phyloP scores from a whole-genome alignment of 2,888 invertebrate genomes.

The Sceliomorpha sp. region DNA sequence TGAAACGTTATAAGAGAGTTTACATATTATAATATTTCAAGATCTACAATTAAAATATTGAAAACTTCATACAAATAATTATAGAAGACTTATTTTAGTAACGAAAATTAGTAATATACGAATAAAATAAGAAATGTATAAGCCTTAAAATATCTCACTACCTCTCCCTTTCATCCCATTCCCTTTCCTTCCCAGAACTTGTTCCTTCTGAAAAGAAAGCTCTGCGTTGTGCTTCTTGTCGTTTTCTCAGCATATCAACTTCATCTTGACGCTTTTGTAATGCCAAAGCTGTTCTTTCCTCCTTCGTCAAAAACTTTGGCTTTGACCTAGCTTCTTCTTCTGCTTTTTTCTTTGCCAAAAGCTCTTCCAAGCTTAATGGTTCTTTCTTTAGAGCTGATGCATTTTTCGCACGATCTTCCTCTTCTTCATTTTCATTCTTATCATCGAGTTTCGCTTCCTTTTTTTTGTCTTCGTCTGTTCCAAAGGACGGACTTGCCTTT shows the following conservation, averaged over 20 bases:
- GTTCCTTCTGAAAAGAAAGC: slow-evolving; percentile 39
- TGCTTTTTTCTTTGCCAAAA: slow-evolving; percentile 96
- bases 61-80: background rate
- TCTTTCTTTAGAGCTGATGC: slow-evolving; percentile 83
- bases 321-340: slow-evolving; percentile 96
- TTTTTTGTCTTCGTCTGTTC: slow-evolving; percentile 77
- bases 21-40: too few relatives aligned
- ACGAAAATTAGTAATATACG: too few relatives aligned
- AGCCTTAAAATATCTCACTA: slow-evolving; percentile 31
- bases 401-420: slow-evolving; percentile 64
- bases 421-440: slow-evolving; percentile 72
- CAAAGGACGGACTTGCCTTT: slow-evolving; percentile 77
- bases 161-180: slow-evolving; percentile 80
- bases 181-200: slow-evolving; percentile 78
- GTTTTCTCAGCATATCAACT: slow-evolving; percentile 89
- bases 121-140: slow-evolving; percentile 2
- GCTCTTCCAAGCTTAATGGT: slow-evolving; percentile 96
- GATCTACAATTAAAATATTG: too few relatives aligned
- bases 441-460: slow-evolving; percentile 73
- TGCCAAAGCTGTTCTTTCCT: slow-evolving; percentile 95
- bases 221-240: slow-evolving; percentile 84
- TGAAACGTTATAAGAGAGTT: too few relatives aligned
- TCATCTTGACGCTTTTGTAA: slow-evolving; percentile 93
- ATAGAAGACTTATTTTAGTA: too few relatives aligned
- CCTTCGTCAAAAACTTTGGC: slow-evolving; percentile 98